phyloP scores from a whole-genome alignment of 92 coral and sea anemone species.

The Anthopleura xanthogrammica region DNA sequence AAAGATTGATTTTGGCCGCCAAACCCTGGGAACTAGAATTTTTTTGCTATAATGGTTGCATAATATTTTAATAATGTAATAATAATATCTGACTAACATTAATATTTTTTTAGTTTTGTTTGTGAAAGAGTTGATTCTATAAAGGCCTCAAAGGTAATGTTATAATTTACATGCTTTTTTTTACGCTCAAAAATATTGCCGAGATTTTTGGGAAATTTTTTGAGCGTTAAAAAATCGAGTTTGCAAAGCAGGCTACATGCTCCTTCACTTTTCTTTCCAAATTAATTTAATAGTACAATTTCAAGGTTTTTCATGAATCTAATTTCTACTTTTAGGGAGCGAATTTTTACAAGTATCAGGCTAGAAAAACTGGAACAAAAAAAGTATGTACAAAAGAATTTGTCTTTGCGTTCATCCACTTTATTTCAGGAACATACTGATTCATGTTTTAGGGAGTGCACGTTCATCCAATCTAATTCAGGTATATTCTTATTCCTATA shows the following conservation, averaged over 20 bases:
- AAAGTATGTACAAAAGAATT: not conserved
- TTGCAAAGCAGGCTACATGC: not conserved
- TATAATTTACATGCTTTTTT: not conserved
- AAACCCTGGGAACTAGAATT: too few relatives aligned
- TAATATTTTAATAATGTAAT: too few relatives aligned
- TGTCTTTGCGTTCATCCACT: too few relatives aligned
- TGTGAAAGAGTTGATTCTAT: constrained; percentile 11
- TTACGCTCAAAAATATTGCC: too few relatives aligned
- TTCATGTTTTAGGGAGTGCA: too few relatives aligned
- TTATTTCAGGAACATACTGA: too few relatives aligned
- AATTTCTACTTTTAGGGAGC: constrained; percentile 4
- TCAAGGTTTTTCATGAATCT: not conserved
- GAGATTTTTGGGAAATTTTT: too few relatives aligned
- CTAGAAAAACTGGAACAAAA: not conserved
- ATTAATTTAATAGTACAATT: not conserved
- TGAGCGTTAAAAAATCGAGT: too few relatives aligned
- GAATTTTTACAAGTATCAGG: constrained; percentile 15
- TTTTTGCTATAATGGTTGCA: too few relatives aligned
- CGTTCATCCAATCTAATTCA: too few relatives aligned
- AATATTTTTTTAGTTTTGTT: constrained; percentile 3
- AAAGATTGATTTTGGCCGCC: too few relatives aligned
- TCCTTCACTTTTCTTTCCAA: not conserved
- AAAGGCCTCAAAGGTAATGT: not conserved
- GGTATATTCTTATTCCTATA: too few relatives aligned
- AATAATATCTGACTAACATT: not conserved